Evolutionary conservation across 1,140 invertebrate genomes (phyloP).

Genomic region (Drosophila malerkotliana): DNA sequence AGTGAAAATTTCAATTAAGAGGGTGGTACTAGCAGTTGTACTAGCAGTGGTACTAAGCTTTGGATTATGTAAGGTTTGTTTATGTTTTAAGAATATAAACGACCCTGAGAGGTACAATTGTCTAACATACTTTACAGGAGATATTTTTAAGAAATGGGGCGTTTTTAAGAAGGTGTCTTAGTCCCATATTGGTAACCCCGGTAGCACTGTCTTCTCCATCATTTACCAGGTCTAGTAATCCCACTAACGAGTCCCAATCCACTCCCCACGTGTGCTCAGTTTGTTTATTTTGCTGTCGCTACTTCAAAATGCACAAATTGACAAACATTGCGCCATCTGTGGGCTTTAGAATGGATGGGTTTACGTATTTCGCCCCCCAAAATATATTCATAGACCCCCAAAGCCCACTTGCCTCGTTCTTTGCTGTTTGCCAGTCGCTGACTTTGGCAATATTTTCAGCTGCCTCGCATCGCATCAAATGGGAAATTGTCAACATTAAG

Average conservation of each 20-base stretch:
- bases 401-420: constrained; percentile 1
- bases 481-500: constrained; percentile 82
- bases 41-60: background rate
- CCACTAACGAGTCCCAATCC: background rate
- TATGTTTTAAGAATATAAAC: background rate
- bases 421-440: constrained; percentile 41
- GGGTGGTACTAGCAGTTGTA: constrained; percentile 4
- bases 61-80: background rate
- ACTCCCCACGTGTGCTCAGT: constrained; percentile 47
- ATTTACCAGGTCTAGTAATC: background rate
- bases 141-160: background rate
- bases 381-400: constrained; percentile 14
- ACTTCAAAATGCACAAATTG: constrained; percentile 69
- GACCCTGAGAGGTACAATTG: too few relatives aligned
- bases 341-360: constrained; percentile 28
- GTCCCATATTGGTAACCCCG: background rate
- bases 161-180: too few relatives aligned
- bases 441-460: constrained; percentile 68
- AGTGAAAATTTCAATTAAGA: constrained; percentile 29
- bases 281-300: constrained; percentile 66
- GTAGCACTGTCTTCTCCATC: background rate
- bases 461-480: constrained; percentile 56
- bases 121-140: background rate
- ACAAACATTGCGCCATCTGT: constrained; percentile 71
- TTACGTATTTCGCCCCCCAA: constrained; percentile 41